Evolutionary conservation across 1,140 invertebrate species (phyloP), one percentile per base, ranked within the genome.

Genomic region (Zeugodacus cucurbitae): DNA sequence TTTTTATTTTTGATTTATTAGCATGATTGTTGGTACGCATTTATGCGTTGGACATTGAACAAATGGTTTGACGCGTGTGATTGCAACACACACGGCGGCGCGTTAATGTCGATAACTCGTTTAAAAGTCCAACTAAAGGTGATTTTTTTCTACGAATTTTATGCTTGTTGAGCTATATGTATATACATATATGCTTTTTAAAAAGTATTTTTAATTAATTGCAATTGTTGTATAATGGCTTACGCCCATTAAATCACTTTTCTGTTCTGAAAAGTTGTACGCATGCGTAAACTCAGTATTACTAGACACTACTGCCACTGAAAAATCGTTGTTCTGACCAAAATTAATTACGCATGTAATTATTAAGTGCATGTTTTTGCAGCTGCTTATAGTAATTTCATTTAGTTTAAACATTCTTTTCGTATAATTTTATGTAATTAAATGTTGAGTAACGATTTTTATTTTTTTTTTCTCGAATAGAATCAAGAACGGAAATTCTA

Each of bases 11-110:
- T 82, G 74, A 48, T 54, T 82, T 82, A 41, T 82, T 82, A 48
- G 44, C 41, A 82, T 82, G 44, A 82, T 82, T 82, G 74, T 82
- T 82, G 48, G 74, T 82, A 82, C 74, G 74, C 74, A 82, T 82
- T 82, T 82, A 82, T 54, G 74, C 74, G 74, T 82, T 82, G 74
- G 74, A 82, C 74, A 41, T 44, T 82, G 74, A 82, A 82, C 74
- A 82, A 82, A 82, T 82, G n/a, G 74, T 82, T 82, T 82, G 41
- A 82, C 37, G 74, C 74, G 6, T 82, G 74, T 82, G 74, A 82
- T 82, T 82, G 74, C 74, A 82, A 82, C 26, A 82, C 8, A 82
- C n/a, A 62, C 48, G 48, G 41, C n/a, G 7, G 34, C 8, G 41
- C 41, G 26, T 26, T 82, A 82, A 82, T 29, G 74, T 82, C 41